Evolutionary conservation across 2,888 invertebrate species (phyloP), one percentile per base, ranked within the genome.

Genomic region (Chrysolina haemoptera): DNA sequence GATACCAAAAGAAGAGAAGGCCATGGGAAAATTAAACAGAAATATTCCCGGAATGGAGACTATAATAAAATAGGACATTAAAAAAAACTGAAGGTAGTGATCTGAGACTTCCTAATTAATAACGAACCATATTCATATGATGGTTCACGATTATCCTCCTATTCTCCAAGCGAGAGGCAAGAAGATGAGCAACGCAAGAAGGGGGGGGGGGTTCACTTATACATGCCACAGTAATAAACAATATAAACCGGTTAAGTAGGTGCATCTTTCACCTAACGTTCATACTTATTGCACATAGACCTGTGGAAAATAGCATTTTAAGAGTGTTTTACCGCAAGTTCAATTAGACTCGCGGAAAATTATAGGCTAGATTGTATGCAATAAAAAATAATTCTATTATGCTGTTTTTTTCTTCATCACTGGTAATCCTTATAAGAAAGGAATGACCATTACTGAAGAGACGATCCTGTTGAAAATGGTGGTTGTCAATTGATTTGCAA

Each of bases 221-320:
- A 81, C 75, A 77, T 77, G 75, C 79, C 78, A 81, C 78, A 82
- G 80, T 35, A 59, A 59, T 82, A 84, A 84, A 84, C 83, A 84
- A 83, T 84, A 83, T 81, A 81, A 85, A 86, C 86, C 85, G 86
- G 86, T 86, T 84, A 81, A 83, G 81, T 80, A 78, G 74, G 77
- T 79, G 81, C 80, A 80, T 81, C 80, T 81, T 80, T 82, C 78
- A 76, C 79, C 76, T 78, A 78, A 82, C 76, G 79, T 82, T 82
- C 77, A 78, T 84, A 82, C 82, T 84, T 84, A 84, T 80, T 84
- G 82, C 82, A 82, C 82, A 82, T 79, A 79, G 82, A 85, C 84
- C 84, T 85, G 85, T 85, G 85, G 85, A 86, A 85, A 85, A 84
- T 82, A 67, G 73, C 65, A 77, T 76, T 76, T 76, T 72, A 69